A percentile compares a stretch with the other conserved stretches of the same genome.
These are phyloP conservation scores for Maccullochella peelii DNA, from an alignment of 2,113 vertebrate genomes.

Conservation along the genomic window DNA sequence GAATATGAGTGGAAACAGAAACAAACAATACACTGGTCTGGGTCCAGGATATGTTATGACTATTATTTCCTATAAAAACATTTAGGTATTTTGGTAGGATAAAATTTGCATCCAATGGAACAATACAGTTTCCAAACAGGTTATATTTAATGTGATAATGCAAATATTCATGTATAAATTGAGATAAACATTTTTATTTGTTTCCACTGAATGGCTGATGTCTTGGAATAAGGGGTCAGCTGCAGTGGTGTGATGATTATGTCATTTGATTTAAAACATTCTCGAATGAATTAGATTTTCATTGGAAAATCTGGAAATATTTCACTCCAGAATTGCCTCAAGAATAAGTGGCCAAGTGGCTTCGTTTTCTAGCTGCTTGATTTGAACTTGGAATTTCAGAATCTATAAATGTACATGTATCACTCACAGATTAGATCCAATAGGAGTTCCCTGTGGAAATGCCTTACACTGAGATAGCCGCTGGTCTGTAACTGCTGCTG, in stretches of 20 bases:
- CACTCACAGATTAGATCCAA: constrained; percentile 4
- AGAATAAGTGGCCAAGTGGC: neutral
- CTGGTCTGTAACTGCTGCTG: constrained; percentile 34
- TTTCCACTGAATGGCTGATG: constrained; percentile 3
- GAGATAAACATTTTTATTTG: neutral
- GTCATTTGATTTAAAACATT: constrained; percentile 10
- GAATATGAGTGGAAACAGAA: constrained; percentile 64
- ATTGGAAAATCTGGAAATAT: constrained; percentile 16
- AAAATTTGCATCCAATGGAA: constrained; percentile 43
- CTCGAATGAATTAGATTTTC: constrained; percentile 4
- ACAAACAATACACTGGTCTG: constrained; percentile 64
- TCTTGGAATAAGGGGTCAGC: neutral
- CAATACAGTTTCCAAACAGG: constrained; percentile 27
- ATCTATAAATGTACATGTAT: constrained; percentile 8
- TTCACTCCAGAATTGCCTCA: constrained; percentile 10
- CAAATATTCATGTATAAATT: neutral
- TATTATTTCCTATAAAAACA: constrained; percentile 71
- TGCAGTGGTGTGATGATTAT: neutral
- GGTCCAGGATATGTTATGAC: constrained; percentile 60
- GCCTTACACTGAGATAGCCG: constrained; percentile 25
- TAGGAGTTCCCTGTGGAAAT: constrained; percentile 7
- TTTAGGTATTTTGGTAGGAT: constrained; percentile 20
- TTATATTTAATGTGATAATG: constrained; percentile 23
- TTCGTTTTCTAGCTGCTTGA: constrained; percentile 3
- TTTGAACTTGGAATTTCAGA: neutral